Evolutionary conservation across 2,113 vertebrate species (phyloP).

Genomic region (Lamprotornis superbus): DNA sequence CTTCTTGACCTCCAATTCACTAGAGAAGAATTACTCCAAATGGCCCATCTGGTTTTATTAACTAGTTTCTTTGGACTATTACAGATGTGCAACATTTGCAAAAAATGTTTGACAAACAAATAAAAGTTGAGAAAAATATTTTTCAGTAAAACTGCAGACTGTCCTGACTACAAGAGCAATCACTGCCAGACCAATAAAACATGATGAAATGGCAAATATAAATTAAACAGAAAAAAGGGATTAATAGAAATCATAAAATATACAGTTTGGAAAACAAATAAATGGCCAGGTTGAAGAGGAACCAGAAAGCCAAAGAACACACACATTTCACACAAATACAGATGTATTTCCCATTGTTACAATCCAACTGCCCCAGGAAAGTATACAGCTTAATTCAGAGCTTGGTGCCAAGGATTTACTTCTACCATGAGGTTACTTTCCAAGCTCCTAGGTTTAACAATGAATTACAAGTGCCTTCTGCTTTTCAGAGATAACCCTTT

Average conservation of each 20-base stretch:
- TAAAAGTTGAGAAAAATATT: not conserved
- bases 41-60: conserved; percentile 3
- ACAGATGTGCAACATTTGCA: not conserved
- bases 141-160: not conserved
- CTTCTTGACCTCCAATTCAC: not conserved
- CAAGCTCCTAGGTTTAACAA: not conserved
- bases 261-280: not conserved
- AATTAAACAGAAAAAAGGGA: not conserved
- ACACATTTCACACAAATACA: not conserved
- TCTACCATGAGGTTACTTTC: not conserved
- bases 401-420: not conserved
- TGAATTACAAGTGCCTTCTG: not conserved
- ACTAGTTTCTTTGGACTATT: not conserved
- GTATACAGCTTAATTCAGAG: not conserved
- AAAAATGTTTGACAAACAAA: not conserved
- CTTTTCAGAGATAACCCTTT: not conserved
- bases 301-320: not conserved
- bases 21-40: not conserved
- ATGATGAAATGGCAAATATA: not conserved
- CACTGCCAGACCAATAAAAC: not conserved
- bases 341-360: not conserved
- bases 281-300: not conserved
- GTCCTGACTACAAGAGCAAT: not conserved
- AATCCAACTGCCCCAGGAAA: not conserved
- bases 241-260: not conserved